Evolutionary conservation across 2,888 invertebrate genomes (phyloP), one percentile per base, ranked within the genome.

Genomic region (Lepidonotus clava): DNA sequence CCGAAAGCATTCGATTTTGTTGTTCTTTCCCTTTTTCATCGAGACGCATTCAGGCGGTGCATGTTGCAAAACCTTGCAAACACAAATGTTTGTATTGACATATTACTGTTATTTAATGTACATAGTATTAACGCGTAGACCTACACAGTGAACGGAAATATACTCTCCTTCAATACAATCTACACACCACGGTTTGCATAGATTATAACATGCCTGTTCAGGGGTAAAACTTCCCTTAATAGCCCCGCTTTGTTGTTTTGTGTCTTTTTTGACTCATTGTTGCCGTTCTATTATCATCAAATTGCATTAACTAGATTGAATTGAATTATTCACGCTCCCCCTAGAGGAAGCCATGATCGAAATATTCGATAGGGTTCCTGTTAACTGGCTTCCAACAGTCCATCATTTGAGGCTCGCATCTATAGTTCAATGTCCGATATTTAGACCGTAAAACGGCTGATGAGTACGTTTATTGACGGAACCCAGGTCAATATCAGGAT

Each of bases 11-110:
- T 61, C 28, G 61, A 61, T 61, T 61, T 28, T 61, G 61, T 61
- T 61, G 61, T 61, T 61, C 24, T 61, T 61, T 61, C 61, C 61
- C 61, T 61, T 24, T n/a, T 61, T 61, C 61, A 24, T 61, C 28
- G 61, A 61, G 61, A 61, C 28, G 61, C 61, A 61, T 61, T 61
- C 61, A 61, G 61, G 61, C 61, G 61, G 61, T 61, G 61, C 61
- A 61, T 61, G 61, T 61, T 61, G 61, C 61, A 61, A 61, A 61
- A 61, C 61, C 61, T 28, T 24, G 61, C 61, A 61, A 61, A 61
- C 61, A 61, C 28, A 61, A 24, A 32, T 61, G 61, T 61, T 61
- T 61, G 61, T 24, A 61, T 61, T 61, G 61, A n/a, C 61, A 24
- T 61, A 24, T 24, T 61, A 61, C 61, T 61, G 61, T 61, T 28